Percentiles rank a stretch among this genome's conserved stretches.
Conservation (phyloP, 2,888 invertebrate genomes). For the Melanophora roralis region DNA sequence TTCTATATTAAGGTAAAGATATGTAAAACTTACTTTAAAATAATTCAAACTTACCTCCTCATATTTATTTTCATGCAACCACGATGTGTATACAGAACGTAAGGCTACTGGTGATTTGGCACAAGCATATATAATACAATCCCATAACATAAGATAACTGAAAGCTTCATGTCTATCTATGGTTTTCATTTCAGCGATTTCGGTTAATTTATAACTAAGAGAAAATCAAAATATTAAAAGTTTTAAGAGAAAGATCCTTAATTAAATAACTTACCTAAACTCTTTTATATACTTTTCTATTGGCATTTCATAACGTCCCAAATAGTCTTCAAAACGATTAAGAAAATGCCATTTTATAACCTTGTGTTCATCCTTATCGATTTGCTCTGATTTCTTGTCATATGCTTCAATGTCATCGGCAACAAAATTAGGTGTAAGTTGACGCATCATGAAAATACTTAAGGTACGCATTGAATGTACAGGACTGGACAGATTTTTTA, state of each 20-base stretch:
- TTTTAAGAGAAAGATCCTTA: neutral
- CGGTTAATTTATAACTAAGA: slow-evolving; percentile 73
- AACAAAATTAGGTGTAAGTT: slow-evolving; percentile 71
- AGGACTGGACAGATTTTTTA: slow-evolving; percentile 70
- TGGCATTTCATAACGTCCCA: slow-evolving; percentile 70
- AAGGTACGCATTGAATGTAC: slow-evolving; percentile 69
- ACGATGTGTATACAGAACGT: slow-evolving; percentile 84
- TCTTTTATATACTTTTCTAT: slow-evolving; percentile 72
- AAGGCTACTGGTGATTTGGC: slow-evolving; percentile 84
- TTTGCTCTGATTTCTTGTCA: slow-evolving; percentile 69
- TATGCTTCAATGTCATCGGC: slow-evolving; percentile 71
- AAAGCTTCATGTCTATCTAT: slow-evolving; percentile 74
- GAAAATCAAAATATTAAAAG: neutral
- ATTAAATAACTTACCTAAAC: slow-evolving; percentile 69
- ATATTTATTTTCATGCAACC: slow-evolving; percentile 78
- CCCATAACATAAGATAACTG: slow-evolving; percentile 86
- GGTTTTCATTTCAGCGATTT: slow-evolving; percentile 70
- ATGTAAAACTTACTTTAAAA: too few relatives aligned
- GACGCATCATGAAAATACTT: slow-evolving; percentile 68
- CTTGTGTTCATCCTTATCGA: slow-evolving; percentile 60
- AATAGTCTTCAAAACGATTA: slow-evolving; percentile 71
- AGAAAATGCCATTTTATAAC: slow-evolving; percentile 73
- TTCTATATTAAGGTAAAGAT: too few relatives aligned
- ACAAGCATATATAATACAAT: slow-evolving; percentile 82
- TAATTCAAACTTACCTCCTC: slow-evolving; percentile 78